phyloP scores from a whole-genome alignment of 2,113 vertebrate genomes.

The Columbina picui region DNA sequence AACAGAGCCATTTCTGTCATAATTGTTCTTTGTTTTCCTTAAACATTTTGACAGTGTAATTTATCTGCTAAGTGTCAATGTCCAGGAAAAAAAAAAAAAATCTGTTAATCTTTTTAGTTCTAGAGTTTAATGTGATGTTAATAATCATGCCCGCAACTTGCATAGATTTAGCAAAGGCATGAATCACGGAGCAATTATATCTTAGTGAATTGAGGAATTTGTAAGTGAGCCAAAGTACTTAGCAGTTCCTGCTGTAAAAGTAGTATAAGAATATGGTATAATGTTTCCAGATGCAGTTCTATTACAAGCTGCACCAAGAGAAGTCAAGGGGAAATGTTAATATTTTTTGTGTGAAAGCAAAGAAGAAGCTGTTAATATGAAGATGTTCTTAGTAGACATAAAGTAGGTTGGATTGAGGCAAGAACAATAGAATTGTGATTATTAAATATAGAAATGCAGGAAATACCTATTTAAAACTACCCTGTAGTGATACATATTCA shows the following conservation, averaged over 20 bases:
- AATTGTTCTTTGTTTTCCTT: constrained; percentile 41
- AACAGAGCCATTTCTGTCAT: constrained; percentile 26
- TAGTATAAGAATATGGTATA: constrained; percentile 45
- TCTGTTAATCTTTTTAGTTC: constrained; percentile 57
- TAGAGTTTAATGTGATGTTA: constrained; percentile 43
- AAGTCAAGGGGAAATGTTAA: constrained; percentile 16
- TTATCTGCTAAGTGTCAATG: constrained; percentile 32
- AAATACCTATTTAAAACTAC: neutral
- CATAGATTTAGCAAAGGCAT: constrained; percentile 53
- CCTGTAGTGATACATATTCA: neutral
- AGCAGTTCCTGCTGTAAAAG: constrained; percentile 63
- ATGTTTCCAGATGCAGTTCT: constrained; percentile 66
- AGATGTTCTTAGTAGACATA: neutral
- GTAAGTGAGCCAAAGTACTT: constrained; percentile 55
- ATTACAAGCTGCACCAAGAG: constrained; percentile 23
- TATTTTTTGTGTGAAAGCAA: neutral
- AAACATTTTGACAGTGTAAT: constrained; percentile 35
- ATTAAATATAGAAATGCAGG: neutral
- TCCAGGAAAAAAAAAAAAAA: constrained; percentile 29
- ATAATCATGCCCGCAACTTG: constrained; percentile 47
- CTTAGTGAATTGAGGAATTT: constrained; percentile 55
- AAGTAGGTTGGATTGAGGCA: neutral
- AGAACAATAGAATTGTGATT: neutral
- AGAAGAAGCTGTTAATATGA: neutral
- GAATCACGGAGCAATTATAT: constrained; percentile 61